Base-by-base conservation (phyloP, 2,888 invertebrate species). In the Andrena minutula region DNA sequence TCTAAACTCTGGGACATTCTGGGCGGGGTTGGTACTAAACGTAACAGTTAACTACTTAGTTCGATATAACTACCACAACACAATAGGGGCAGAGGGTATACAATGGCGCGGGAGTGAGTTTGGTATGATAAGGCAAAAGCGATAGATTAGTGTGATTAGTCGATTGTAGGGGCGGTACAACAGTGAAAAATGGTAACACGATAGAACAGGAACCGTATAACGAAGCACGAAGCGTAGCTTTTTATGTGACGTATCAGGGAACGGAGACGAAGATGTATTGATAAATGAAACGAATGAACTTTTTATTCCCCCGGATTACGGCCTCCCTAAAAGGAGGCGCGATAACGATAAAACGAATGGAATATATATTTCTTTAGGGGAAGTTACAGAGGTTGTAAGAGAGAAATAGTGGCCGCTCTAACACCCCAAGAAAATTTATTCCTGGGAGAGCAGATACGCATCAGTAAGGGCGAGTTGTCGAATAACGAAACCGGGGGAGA, bases 281-380 rank as follows among this genome's bases (percentile, higher is more conserved):
- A 82, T 82, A 83, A 83, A 79, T 78, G 51, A 65, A 82, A 82
- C 51, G 72, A 69, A 79, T 66, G 71, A 60, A 79, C 68, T 41
- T 83, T 82, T 82, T 82, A 82, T 77, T 63, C 77, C 56, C 26
- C 1, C 8, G 66, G 68, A 81, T 79, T 63, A 82, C 30, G 30
- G 12, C 7, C 51, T 72, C 49, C 49, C 49, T 20, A 65, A 56
- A 41, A 16, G 10, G 72, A 23, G 58, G 23, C 60, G 75, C 12
- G 78, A 82, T 71, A 83, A 78, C 78, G 82, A 75, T 56, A 58
- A 64, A 74, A 23, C 35, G 28, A 69, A 79, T 69, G 69, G 53
- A 30, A 65, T 72, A 75, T 10, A 79, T 79, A 41, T 74, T 75
- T 60, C 68, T 28, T 10, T 1, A n/a, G 5, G 8, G 28, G n/a